Base-by-base conservation (phyloP, 2,797 vertebrate species). In the Fistularia tabacaria region DNA sequence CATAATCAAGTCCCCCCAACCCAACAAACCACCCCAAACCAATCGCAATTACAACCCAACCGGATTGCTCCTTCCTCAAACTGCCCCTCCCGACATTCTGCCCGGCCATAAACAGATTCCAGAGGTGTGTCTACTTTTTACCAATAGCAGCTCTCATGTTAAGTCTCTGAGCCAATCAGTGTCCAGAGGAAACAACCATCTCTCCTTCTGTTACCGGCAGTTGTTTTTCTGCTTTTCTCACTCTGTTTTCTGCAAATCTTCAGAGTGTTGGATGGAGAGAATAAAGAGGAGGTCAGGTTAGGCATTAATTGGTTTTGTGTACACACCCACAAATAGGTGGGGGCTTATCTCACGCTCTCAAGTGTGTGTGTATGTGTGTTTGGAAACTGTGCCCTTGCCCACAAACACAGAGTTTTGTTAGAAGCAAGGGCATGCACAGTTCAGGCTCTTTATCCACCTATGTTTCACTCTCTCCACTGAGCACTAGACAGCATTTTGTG, bases 91-190 rank as follows among this genome's bases (percentile, higher is more conserved):
- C 40, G 46, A 42, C 66, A 64, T 62, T 76, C 59, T 62, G 53
- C 59, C 85, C 79, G 60, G 69, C 70, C 79, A 87, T 80, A 90
- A 93, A 91, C 91, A 92, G 82, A 91, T 88, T 91, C 70, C 85
- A 89, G 92, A 92, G 94, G 93, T 92, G 93, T 94, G 92, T 88
- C 86, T 49, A 79, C 0, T 49, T 55, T 65, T 14, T 62, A 81
- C 93, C 92, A 94, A 94, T 94, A 36, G 70, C 8, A 9, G 71
- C 62, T 37, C 59, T 69, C 1, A 70, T 46, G 71, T 76, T 51
- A 48, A 45, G 59, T 15, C 7, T 49, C 47, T 12, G 36, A 48
- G 63, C 91, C 91, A 91, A 91, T 91, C 57, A 65, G 74, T 14
- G 8, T 43, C 54, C 10, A 1, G 8, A 41, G 48, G 73, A 67